Evolutionary conservation across 2,888 invertebrate genomes (phyloP).

Genomic region (Harpagoxenus sublaevis): DNA sequence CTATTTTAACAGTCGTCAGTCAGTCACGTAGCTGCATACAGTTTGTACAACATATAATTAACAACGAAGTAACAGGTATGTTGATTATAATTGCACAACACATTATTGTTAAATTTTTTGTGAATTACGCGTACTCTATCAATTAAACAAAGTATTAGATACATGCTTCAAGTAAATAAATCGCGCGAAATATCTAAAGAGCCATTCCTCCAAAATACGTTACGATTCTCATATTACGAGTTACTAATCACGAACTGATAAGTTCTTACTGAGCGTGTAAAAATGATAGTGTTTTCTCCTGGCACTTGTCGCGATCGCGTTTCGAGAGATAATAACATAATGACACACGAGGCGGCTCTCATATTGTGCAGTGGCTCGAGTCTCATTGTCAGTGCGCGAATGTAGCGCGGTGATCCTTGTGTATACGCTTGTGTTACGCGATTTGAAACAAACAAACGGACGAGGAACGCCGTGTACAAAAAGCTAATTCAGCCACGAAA

Average conservation of each 20-base stretch:
- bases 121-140: too few species aligned
- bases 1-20: not conserved
- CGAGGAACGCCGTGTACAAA: not conserved
- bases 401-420: not conserved
- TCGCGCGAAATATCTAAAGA: not conserved
- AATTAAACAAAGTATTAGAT: not conserved
- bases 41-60: not conserved
- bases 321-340: not conserved
- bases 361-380: not conserved
- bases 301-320: not conserved
- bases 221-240: not conserved
- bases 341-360: not conserved
- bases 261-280: not conserved
- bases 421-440: not conserved
- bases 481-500: not conserved
- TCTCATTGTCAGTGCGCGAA: not conserved
- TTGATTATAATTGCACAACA: not conserved
- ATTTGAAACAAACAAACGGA: not conserved
- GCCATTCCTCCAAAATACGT: not conserved
- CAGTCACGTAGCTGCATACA: not conserved
- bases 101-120: not conserved
- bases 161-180: not conserved
- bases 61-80: not conserved
- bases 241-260: not conserved
- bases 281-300: not conserved